phyloP scores from a whole-genome alignment of 2,888 invertebrate genomes.

The Odontothrips loti region DNA sequence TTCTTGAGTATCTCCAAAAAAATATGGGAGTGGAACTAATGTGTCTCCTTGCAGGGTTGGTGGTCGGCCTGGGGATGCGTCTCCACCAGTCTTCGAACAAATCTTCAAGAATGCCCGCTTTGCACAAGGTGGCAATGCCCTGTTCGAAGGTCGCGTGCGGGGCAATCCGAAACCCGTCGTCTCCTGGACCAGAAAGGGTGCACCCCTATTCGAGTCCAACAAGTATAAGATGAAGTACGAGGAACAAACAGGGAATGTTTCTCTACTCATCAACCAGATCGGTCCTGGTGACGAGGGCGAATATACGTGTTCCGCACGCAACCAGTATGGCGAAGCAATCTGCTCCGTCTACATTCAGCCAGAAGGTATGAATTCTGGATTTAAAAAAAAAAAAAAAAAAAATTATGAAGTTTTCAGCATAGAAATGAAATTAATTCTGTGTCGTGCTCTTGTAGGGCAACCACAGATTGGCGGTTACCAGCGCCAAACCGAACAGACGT shows the following conservation, averaged over 20 bases:
- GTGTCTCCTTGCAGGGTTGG: conserved; percentile 28
- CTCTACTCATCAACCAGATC: conserved; percentile 87
- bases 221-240: conserved; percentile 90
- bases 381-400: too few species aligned
- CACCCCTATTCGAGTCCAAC: conserved; percentile 73
- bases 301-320: conserved; percentile 91
- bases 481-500: conserved; percentile 63
- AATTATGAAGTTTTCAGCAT: neutral
- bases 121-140: conserved; percentile 89
- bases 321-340: conserved; percentile 94
- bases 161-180: conserved; percentile 91
- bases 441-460: conserved; percentile 32
- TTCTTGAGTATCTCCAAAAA: neutral
- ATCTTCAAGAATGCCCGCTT: conserved; percentile 92
- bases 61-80: conserved; percentile 65
- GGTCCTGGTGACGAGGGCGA: conserved; percentile 95
- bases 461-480: conserved; percentile 48
- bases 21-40: neutral
- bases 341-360: conserved; percentile 93
- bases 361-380: conserved; percentile 57
- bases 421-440: neutral
- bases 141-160: conserved; percentile 85
- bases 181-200: conserved; percentile 83
- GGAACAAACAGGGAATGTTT: conserved; percentile 83
- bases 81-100: conserved; percentile 92